Conservation (phyloP, 2,113 vertebrate genomes). For the Canis aureus region DNA sequence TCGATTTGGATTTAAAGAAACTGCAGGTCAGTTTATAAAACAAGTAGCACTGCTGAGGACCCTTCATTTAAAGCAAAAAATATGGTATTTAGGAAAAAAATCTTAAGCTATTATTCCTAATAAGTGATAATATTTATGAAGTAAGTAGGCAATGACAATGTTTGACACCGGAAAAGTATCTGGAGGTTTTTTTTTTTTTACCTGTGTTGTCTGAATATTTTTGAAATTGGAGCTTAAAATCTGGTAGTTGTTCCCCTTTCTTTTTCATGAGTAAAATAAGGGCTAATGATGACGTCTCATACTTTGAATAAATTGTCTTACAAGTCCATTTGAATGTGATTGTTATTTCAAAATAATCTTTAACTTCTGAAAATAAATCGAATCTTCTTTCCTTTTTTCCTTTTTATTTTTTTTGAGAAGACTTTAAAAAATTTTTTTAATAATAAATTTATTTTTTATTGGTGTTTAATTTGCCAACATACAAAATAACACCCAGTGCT, state of each 20-base stretch:
- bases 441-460: no score
- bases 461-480: no score
- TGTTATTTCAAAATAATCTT: not conserved
- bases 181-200: not conserved
- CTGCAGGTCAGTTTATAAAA: slow-evolving; percentile 78
- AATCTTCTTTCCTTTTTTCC: not conserved
- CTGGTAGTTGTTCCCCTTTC: not conserved
- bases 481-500: no score
- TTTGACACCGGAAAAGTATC: not conserved
- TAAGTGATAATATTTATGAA: slow-evolving; percentile 71
- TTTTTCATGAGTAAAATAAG: slow-evolving; percentile 70
- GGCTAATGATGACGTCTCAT: slow-evolving; percentile 60
- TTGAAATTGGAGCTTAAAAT: slow-evolving; percentile 54
- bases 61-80: slow-evolving; percentile 37
- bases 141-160: not conserved
- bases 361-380: not conserved
- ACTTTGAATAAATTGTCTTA: slow-evolving; percentile 77
- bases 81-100: slow-evolving; percentile 43
- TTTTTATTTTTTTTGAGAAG: no score
- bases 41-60: not conserved
- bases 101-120: slow-evolving; percentile 53
- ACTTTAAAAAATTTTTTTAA: no score
- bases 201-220: slow-evolving; percentile 58
- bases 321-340: slow-evolving; percentile 32
- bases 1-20: slow-evolving; percentile 47